These are phyloP conservation scores for Drosophila buzzatii DNA, from an alignment of 2,888 invertebrate species.

Conservation along the genomic window DNA sequence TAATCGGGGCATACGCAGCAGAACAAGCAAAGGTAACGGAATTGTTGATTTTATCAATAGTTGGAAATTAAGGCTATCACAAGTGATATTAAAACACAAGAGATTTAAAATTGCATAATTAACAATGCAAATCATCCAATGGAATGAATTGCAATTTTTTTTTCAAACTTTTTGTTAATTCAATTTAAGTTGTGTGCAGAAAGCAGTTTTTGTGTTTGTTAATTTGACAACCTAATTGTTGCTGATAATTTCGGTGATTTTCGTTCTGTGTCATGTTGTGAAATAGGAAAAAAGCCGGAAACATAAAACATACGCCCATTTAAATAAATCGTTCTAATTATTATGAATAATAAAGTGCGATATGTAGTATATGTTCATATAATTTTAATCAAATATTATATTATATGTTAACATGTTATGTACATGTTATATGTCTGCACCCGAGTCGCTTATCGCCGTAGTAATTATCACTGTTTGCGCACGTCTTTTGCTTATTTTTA, in stretches of 20 bases:
- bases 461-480: conserved; percentile 53
- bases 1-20: background rate
- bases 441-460: conserved; percentile 27
- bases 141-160: conserved; percentile 53
- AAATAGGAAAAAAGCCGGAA: conserved; percentile 32
- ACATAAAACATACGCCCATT: conserved; percentile 7
- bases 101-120: conserved; percentile 57
- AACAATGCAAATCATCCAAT: conserved; percentile 22
- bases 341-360: background rate
- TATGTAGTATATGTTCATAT: background rate
- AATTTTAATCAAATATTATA: background rate
- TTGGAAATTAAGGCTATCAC: background rate
- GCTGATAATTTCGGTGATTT: conserved; percentile 29
- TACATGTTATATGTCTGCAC: too few relatives aligned
- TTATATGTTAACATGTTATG: background rate
- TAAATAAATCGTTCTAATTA: conserved; percentile 29
- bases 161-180: conserved; percentile 8
- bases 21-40: conserved; percentile 24
- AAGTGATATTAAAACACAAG: background rate
- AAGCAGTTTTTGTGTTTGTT: background rate
- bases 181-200: background rate
- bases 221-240: background rate
- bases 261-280: conserved; percentile 23
- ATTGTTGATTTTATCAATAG: too few relatives aligned
- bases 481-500: conserved; percentile 19